These are phyloP conservation scores for Harpagoxenus sublaevis DNA, from an alignment of 2,888 invertebrate genomes.

Conservation along the genomic window DNA sequence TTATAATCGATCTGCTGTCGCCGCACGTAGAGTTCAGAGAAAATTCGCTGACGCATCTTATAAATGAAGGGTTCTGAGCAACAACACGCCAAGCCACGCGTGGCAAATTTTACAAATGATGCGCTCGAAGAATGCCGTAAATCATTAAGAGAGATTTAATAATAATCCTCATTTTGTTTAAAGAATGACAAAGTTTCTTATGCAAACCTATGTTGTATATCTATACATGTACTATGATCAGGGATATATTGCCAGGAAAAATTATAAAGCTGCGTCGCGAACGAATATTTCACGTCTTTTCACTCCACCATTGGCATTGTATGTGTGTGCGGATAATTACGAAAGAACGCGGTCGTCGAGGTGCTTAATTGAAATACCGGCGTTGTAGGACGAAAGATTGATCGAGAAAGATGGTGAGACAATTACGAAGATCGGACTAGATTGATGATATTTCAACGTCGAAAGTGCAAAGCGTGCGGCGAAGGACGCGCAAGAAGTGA, in stretches of 20 bases:
- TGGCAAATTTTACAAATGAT: constrained; percentile 45
- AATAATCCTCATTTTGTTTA: constrained; percentile 10
- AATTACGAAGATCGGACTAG: constrained; percentile 43
- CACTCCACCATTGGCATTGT: background rate
- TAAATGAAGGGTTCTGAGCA: constrained; percentile 38
- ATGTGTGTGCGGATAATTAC: constrained; percentile 4
- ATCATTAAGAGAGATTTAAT: constrained; percentile 43
- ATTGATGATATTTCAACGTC: constrained; percentile 47
- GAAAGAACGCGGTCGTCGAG: constrained; percentile 16
- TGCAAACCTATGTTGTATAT: background rate
- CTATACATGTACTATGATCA: background rate
- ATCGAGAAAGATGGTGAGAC: constrained; percentile 36
- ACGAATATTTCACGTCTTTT: constrained; percentile 1
- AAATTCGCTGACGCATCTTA: constrained; percentile 48
- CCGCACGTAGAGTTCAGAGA: background rate
- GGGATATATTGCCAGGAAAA: background rate
- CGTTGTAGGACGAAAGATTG: constrained; percentile 24
- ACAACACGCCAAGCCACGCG: constrained; percentile 38
- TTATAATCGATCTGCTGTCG: constrained; percentile 40
- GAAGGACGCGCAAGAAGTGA: background rate
- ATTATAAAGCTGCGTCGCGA: background rate
- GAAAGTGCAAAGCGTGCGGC: constrained; percentile 11
- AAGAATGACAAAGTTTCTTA: background rate
- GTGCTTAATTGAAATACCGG: constrained; percentile 45
- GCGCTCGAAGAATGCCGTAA: constrained; percentile 6